Conservation (phyloP, 2,797 vertebrate genomes). For the Spondyliosoma cantharus region DNA sequence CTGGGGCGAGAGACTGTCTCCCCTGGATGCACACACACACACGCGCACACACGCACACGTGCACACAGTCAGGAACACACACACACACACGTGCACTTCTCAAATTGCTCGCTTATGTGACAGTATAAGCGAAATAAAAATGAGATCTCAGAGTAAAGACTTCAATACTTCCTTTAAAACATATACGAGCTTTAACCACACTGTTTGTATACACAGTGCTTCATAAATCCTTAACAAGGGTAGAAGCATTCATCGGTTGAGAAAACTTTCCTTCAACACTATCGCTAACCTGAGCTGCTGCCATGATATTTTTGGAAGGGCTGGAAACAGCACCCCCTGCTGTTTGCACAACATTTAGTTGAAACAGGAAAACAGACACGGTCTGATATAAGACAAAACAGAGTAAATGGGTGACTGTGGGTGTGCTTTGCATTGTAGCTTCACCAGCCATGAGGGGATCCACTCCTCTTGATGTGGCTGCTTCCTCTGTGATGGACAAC, state of each 20-base stretch:
- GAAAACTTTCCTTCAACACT: conserved; percentile 19
- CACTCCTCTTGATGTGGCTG: conserved; percentile 96
- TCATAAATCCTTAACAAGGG: background rate
- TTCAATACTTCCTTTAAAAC: background rate
- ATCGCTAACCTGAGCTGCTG: conserved; percentile 14
- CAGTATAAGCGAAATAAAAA: background rate
- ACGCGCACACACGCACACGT: too few relatives aligned
- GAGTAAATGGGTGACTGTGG: background rate
- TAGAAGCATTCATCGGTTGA: background rate
- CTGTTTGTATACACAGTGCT: background rate
- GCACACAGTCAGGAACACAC: background rate
- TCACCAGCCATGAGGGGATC: conserved; percentile 98
- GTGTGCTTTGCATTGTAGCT: conserved; percentile 80
- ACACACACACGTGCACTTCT: background rate
- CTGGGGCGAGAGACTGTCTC: conserved; percentile 13
- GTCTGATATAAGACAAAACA: background rate
- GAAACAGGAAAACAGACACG: background rate
- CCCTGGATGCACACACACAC: conserved; percentile 15
- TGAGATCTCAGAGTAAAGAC: background rate
- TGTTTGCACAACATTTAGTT: conserved; percentile 45
- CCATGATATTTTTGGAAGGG: conserved; percentile 7
- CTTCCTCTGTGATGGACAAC: conserved; percentile 99
- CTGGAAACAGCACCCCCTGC: conserved; percentile 76
- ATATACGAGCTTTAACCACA: background rate
- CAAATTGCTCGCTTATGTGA: conserved; percentile 13